phyloP scores from a whole-genome alignment of 1,140 invertebrate species.

The Brachionus calyciflorus region DNA sequence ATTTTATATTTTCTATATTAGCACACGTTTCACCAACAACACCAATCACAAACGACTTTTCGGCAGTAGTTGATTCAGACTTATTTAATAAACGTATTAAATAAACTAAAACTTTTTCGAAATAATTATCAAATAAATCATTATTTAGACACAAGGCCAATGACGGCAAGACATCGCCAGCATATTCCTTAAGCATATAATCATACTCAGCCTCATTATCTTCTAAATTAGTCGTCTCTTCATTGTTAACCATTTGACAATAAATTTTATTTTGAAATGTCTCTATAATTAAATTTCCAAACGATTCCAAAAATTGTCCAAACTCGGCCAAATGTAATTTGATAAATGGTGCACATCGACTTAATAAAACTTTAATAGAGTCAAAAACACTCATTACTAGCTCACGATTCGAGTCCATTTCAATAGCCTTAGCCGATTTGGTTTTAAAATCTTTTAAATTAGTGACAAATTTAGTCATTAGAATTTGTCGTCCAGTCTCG shows the following conservation, averaged over 20 bases:
- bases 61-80: slow-evolving; percentile 3
- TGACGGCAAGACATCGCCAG: slow-evolving; percentile 37
- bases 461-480: slow-evolving; percentile 19
- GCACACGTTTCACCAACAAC: slow-evolving; percentile 38
- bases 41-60: slow-evolving; percentile 41
- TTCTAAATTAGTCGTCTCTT: not conserved
- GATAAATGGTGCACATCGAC: slow-evolving; percentile 23
- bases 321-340: slow-evolving; percentile 10
- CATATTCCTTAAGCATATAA: slow-evolving; percentile 46
- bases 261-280: slow-evolving; percentile 45
- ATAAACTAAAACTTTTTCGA: slow-evolving; percentile 33
- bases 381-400: slow-evolving; percentile 43
- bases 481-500: slow-evolving; percentile 2
- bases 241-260: slow-evolving; percentile 44
- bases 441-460: slow-evolving; percentile 27
- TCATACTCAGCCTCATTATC: slow-evolving; percentile 41
- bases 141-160: slow-evolving; percentile 15
- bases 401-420: slow-evolving; percentile 39
- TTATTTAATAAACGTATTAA: slow-evolving; percentile 30
- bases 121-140: slow-evolving; percentile 30
- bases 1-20: slow-evolving; percentile 9
- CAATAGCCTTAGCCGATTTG: slow-evolving; percentile 18
- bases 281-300: slow-evolving; percentile 35
- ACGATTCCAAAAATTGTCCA: not conserved
- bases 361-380: slow-evolving; percentile 38